Conservation (phyloP, 1,140 invertebrate species). For the Drosophila takahashii region DNA sequence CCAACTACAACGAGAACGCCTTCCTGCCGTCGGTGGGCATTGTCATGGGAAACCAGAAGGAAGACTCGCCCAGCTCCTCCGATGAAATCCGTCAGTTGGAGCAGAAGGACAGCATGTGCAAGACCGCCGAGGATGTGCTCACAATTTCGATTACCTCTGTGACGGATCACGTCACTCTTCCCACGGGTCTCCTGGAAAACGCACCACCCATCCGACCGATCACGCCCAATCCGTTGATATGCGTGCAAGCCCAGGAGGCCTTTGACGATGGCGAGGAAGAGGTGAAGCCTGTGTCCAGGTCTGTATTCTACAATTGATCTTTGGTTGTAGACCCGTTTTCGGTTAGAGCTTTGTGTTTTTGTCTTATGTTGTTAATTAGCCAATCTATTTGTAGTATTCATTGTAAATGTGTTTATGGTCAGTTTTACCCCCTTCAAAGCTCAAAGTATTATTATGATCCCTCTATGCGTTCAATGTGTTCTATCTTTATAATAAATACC, state of each 20-base stretch:
- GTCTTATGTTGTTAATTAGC: constrained; percentile 55
- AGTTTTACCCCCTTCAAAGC: constrained; percentile 9
- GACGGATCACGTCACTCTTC: constrained; percentile 87
- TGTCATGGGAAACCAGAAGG: constrained; percentile 86
- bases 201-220: constrained; percentile 73
- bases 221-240: constrained; percentile 88
- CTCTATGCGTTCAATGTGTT: constrained; percentile 36
- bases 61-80: constrained; percentile 53
- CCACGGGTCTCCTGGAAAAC: constrained; percentile 82
- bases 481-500: constrained; percentile 26
- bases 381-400: constrained; percentile 32
- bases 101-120: constrained; percentile 84
- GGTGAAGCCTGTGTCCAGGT: constrained; percentile 62
- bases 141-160: constrained; percentile 86
- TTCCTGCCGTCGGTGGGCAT: constrained; percentile 88
- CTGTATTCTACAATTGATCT: constrained; percentile 75
- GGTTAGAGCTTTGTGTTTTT: constrained; percentile 23
- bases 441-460: constrained; percentile 45
- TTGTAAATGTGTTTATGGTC: constrained; percentile 40
- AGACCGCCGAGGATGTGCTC: constrained; percentile 84
- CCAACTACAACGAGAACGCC: constrained; percentile 84
- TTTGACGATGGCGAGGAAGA: constrained; percentile 36
- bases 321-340: constrained; percentile 33
- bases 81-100: constrained; percentile 68
- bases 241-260: constrained; percentile 64